phyloP scores from a whole-genome alignment of 2,888 invertebrate species.

The Drosophila anomalata region DNA sequence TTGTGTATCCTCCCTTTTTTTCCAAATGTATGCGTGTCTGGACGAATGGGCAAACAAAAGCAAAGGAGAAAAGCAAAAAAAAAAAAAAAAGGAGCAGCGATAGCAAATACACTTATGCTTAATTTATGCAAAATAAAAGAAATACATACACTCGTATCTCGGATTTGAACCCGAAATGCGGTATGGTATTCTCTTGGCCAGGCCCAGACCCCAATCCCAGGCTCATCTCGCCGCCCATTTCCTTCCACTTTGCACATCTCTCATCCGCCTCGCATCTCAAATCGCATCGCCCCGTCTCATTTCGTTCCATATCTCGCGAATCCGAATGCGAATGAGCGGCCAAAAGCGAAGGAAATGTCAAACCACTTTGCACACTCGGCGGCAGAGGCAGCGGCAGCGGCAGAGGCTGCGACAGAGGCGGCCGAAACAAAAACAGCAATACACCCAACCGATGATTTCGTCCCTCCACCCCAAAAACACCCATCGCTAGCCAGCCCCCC shows the following conservation, averaged over 20 bases:
- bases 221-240: not conserved
- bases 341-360: constrained; percentile 73
- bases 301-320: constrained; percentile 10
- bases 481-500: not conserved
- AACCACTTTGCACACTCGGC: constrained; percentile 69
- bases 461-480: not conserved
- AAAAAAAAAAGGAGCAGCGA: constrained; percentile 23
- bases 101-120: constrained; percentile 75
- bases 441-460: constrained; percentile 6
- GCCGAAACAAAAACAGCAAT: constrained; percentile 34
- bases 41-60: constrained; percentile 71
- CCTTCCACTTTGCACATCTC: constrained; percentile 2
- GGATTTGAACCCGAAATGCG: constrained; percentile 64
- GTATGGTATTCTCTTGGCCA: constrained; percentile 39
- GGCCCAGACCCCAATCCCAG: too few relatives aligned
- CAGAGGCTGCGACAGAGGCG: not conserved
- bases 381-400: not conserved
- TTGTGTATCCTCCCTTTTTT: constrained; percentile 40
- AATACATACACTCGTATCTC: constrained; percentile 60
- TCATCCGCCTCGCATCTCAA: not conserved
- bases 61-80: constrained; percentile 32
- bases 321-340: constrained; percentile 67
- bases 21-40: constrained; percentile 22
- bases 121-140: constrained; percentile 78
- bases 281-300: constrained; percentile 3